Conservation (phyloP, 2,113 vertebrate species). For the Anoura caudifer region DNA sequence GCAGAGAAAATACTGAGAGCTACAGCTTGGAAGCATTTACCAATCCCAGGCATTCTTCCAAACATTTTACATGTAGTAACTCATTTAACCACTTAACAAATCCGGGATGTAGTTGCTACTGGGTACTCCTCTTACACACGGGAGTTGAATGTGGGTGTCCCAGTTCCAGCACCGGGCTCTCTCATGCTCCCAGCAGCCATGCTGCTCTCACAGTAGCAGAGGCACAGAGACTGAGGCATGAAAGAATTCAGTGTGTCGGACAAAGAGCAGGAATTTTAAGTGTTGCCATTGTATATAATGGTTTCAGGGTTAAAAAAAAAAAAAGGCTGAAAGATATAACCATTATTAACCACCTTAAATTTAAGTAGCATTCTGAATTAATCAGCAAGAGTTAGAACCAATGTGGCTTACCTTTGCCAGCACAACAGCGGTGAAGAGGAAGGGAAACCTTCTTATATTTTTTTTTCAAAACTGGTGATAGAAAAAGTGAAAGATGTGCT, state of each 20-base stretch:
- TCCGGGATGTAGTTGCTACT: not conserved
- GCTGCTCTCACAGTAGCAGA: not conserved
- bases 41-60: not conserved
- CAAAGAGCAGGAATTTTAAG: not conserved
- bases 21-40: not conserved
- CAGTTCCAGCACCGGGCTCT: not conserved
- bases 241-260: not conserved
- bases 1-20: not conserved
- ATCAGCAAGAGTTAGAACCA: not conserved
- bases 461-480: not conserved
- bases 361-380: not conserved
- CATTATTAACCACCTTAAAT: not conserved
- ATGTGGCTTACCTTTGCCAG: not conserved
- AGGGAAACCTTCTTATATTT: not conserved
- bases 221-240: not conserved
- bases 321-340: not conserved
- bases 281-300: not conserved
- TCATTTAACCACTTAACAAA: not conserved
- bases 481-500: not conserved
- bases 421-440: not conserved
- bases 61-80: not conserved
- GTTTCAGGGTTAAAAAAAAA: not conserved
- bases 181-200: not conserved
- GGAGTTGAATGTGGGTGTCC: not conserved
- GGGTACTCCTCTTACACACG: not conserved